Conservation (phyloP, 2,888 invertebrate species). For the Limnephilus auricula region DNA sequence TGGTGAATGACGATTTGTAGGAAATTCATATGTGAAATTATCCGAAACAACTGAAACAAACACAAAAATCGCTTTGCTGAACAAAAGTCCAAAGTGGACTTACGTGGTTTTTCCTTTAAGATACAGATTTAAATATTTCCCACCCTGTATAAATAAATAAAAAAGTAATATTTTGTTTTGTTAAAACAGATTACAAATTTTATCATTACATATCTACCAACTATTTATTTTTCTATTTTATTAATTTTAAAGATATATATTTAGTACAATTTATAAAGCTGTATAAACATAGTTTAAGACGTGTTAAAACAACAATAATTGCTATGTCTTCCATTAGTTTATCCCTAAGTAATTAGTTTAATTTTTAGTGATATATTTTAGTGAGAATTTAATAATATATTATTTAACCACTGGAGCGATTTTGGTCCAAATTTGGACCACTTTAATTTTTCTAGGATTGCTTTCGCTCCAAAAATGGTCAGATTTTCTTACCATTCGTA, state of each 20-base stretch:
- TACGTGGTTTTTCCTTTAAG: no score
- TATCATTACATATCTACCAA: not conserved
- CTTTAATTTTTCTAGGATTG: no score
- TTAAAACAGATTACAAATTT: not conserved
- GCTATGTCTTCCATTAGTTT: conserved; percentile 56
- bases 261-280: not conserved
- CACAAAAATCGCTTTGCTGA: no score
- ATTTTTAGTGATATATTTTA: not conserved
- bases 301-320: conserved; percentile 60
- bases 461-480: no score
- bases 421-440: no score
- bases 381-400: not conserved
- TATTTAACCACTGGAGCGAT: no score
- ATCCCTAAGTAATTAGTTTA: not conserved
- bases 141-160: not conserved
- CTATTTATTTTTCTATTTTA: conserved; percentile 7
- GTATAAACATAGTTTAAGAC: conserved; percentile 4
- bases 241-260: conserved; percentile 23
- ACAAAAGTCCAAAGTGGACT: no score
- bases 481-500: no score
- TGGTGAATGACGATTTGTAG: no score
- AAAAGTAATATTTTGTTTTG: not conserved
- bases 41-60: no score
- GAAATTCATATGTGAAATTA: no score
- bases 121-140: no score